A percentile compares a stretch with the other conserved stretches of the same genome.
These are phyloP conservation scores for Hydropotes inermis DNA, from an alignment of 2,113 vertebrate genomes.

Conservation along the genomic window DNA sequence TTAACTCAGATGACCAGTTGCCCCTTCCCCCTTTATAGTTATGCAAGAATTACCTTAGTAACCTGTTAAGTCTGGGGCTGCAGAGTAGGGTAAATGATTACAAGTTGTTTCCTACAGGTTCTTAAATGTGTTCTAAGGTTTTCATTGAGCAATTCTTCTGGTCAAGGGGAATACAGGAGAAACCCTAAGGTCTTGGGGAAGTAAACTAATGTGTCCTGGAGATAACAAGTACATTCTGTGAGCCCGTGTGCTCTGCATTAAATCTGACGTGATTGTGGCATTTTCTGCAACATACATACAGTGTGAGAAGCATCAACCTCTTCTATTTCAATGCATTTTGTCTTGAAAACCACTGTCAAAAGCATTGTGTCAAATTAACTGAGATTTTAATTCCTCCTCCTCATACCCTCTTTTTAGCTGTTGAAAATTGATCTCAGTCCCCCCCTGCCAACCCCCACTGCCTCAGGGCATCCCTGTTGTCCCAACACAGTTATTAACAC, in stretches of 20 bases:
- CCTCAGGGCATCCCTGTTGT: background rate
- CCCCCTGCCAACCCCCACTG: accelerated
- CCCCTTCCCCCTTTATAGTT: background rate
- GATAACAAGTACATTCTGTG: background rate
- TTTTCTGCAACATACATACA: background rate
- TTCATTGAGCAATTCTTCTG: background rate
- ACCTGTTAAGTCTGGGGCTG: background rate
- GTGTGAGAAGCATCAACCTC: background rate
- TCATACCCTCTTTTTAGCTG: background rate
- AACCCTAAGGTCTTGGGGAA: background rate
- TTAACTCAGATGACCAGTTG: background rate
- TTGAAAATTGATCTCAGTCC: background rate
- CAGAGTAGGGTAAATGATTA: background rate
- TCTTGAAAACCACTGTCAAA: background rate
- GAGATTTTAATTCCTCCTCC: background rate
- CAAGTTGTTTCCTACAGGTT: background rate
- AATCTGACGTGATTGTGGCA: background rate
- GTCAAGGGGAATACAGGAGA: background rate
- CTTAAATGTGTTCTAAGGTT: background rate
- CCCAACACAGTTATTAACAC: background rate
- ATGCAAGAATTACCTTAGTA: background rate
- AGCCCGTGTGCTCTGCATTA: background rate
- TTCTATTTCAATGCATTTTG: background rate
- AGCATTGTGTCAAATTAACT: background rate
- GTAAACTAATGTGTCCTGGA: background rate